Conservation (phyloP, 2,888 invertebrate species). For the Drosophila tanythrix region DNA sequence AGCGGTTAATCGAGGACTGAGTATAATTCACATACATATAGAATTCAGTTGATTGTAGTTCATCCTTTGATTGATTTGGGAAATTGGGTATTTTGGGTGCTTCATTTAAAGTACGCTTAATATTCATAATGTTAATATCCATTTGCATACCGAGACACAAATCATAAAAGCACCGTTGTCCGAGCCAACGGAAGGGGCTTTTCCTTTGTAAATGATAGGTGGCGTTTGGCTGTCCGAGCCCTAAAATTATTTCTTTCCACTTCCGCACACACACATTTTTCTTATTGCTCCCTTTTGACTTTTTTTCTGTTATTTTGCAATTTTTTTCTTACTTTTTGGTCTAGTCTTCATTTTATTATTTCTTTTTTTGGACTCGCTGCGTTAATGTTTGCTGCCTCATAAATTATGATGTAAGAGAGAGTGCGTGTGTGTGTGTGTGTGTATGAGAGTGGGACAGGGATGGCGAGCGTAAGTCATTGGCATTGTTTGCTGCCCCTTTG, state of each 20-base stretch:
- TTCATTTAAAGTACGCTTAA: conserved; percentile 5
- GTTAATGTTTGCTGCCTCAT: conserved; percentile 64
- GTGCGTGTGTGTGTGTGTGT: background rate
- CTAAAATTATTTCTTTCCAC: conserved; percentile 54
- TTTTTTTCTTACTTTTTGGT: conserved; percentile 29
- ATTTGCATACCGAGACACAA: conserved; percentile 45
- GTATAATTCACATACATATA: background rate
- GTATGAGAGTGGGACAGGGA: conserved; percentile 21
- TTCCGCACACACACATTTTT: conserved; percentile 41
- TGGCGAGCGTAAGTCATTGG: conserved; percentile 18
- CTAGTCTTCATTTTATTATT: conserved; percentile 26
- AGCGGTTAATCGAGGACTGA: background rate
- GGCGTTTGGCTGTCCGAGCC: conserved; percentile 47
- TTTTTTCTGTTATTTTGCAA: background rate
- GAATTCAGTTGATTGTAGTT: background rate
- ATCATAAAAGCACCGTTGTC: conserved; percentile 31
- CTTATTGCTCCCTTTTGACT: conserved; percentile 4
- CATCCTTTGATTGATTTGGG: conserved; percentile 10
- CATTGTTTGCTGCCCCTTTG: conserved; percentile 29
- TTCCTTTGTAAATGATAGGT: conserved; percentile 51
- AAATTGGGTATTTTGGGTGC: conserved; percentile 6
- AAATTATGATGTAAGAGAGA: conserved; percentile 66
- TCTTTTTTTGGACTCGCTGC: conserved; percentile 28
- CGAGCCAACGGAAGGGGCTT: conserved; percentile 26
- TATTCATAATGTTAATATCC: conserved; percentile 19